phyloP scores from a whole-genome alignment of 30 jellyfish, hydroid and myxozoan species.

The Phacellophora camtschatica region DNA sequence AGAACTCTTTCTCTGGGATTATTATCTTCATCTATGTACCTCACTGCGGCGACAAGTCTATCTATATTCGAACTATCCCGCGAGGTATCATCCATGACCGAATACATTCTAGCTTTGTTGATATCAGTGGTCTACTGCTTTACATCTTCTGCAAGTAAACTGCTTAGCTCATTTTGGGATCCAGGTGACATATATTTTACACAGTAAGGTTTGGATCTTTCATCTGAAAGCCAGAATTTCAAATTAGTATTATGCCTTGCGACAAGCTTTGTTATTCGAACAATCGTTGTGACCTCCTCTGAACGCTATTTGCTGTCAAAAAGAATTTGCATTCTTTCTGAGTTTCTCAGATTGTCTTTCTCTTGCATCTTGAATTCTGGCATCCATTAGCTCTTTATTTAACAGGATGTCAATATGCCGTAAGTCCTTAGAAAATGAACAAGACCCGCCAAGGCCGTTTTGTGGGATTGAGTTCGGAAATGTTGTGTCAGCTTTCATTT shows the following conservation, averaged over 20 bases:
- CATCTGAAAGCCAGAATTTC: neutral
- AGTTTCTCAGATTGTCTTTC: too few relatives aligned
- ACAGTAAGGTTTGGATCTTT: neutral
- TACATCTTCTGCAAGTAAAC: neutral
- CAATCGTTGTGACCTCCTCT: too few relatives aligned
- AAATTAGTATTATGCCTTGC: neutral
- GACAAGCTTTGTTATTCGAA: neutral
- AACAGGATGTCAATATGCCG: too few relatives aligned
- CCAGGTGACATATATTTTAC: neutral
- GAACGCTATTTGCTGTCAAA: too few relatives aligned
- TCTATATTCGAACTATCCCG: neutral
- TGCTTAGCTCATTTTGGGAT: neutral
- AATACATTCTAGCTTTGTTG: neutral
- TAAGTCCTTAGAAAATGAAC: too few relatives aligned
- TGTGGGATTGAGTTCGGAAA: too few relatives aligned
- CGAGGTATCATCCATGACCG: neutral
- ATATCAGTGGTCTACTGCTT: neutral
- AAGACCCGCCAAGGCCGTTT: too few relatives aligned
- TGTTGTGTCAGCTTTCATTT: too few relatives aligned
- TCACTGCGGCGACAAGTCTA: neutral
- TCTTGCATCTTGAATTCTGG: too few relatives aligned
- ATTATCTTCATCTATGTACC: neutral
- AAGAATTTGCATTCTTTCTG: too few relatives aligned
- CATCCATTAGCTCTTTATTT: too few relatives aligned
- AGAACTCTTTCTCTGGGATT: neutral